Conservation (phyloP, 2,797 vertebrate genomes). For the Prionace glauca region DNA sequence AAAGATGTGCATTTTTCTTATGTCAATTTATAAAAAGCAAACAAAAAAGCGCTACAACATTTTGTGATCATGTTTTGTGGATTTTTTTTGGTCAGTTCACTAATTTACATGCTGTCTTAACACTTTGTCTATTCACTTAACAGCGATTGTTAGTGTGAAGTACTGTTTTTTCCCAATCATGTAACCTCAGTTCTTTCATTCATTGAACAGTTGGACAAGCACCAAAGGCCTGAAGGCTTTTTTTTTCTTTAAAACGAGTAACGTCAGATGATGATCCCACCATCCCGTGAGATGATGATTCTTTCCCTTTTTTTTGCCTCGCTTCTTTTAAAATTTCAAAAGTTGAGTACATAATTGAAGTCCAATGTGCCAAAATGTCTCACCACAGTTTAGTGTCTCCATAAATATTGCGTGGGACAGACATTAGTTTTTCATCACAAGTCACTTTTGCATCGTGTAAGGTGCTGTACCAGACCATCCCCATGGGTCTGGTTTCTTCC, state of each 20-base stretch:
- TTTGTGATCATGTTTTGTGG: not conserved
- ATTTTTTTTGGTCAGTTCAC: conserved; percentile 16
- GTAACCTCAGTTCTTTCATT: not conserved
- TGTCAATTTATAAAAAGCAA: conserved; percentile 32
- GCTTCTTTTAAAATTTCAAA: conserved; percentile 31
- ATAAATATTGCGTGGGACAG: conserved; percentile 89
- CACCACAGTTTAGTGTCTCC: conserved; percentile 92
- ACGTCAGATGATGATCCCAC: not conserved
- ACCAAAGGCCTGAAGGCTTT: conserved; percentile 17
- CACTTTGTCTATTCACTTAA: not conserved
- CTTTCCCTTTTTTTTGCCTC: not conserved
- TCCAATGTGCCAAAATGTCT: conserved; percentile 48
- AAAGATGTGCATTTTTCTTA: conserved; percentile 7
- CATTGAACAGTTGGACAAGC: conserved; percentile 1
- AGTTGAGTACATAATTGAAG: not conserved
- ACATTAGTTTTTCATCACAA: conserved; percentile 89
- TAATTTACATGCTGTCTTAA: not conserved
- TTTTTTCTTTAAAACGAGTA: not conserved
- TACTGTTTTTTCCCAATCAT: not conserved
- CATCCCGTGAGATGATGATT: not conserved
- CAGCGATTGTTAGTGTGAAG: not conserved
- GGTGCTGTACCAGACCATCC: conserved; percentile 74
- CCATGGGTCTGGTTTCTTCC: conserved; percentile 69
- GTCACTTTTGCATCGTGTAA: conserved; percentile 81
- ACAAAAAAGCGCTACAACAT: not conserved